Evolutionary conservation across 2,888 invertebrate genomes (phyloP).

Genomic region (Tipula unca): DNA sequence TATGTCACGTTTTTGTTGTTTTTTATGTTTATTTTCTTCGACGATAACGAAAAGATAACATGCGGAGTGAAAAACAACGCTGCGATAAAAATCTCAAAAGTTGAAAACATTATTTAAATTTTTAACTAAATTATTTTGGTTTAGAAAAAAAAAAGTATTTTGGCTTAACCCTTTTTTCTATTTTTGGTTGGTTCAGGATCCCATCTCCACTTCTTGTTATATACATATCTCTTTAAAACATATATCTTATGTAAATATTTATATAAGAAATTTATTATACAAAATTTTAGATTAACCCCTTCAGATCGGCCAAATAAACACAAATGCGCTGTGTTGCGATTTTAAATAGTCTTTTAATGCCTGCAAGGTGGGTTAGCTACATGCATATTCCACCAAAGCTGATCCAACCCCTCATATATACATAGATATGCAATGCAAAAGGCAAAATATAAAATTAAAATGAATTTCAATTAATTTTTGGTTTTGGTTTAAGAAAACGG

Average conservation of each 20-base stretch:
- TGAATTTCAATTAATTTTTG: not conserved
- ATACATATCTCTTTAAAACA: not conserved
- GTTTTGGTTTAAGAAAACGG: not conserved
- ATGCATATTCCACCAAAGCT: not conserved
- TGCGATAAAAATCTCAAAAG: not conserved
- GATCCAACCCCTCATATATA: not conserved
- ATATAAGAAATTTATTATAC: not conserved
- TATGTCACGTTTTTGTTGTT: not conserved
- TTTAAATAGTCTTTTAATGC: not conserved
- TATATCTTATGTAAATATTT: not conserved
- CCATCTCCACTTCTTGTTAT: not conserved
- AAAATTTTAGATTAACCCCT: not conserved
- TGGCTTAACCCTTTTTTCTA: not conserved
- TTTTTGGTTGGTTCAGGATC: not conserved
- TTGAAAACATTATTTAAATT: not conserved
- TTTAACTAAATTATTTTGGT: not conserved
- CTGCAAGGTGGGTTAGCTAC: not conserved
- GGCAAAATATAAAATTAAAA: not conserved
- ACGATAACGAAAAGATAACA: not conserved
- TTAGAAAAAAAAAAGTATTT: not conserved
- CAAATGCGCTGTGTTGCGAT: not conserved
- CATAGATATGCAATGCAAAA: not conserved
- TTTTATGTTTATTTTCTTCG: not conserved
- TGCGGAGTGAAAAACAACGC: not conserved
- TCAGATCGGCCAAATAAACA: not conserved